A percentile compares a stretch with the other conserved stretches of the same genome.
phyloP scores from a whole-genome alignment of 1,140 invertebrate genomes.

The Drosophila sp. region DNA sequence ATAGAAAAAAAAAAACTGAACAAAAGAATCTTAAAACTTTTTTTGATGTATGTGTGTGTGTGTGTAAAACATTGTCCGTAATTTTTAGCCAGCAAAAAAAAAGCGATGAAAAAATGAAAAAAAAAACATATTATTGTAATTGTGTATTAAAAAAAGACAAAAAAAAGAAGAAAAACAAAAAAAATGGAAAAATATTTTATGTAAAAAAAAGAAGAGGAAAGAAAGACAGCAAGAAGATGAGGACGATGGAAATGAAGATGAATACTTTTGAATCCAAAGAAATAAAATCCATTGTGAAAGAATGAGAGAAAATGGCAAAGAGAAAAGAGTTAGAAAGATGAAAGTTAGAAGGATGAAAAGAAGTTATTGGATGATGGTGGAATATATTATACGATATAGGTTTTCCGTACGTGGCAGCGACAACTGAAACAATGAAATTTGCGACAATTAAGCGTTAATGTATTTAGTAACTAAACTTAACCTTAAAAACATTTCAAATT shows the following conservation, averaged over 20 bases:
- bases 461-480: constrained; percentile 53
- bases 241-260: not conserved
- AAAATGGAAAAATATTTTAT: constrained; percentile 71
- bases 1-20: constrained; percentile 3
- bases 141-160: constrained; percentile 43
- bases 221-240: constrained; percentile 9
- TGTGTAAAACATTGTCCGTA: constrained; percentile 72
- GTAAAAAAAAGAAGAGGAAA: constrained; percentile 40
- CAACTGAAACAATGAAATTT: constrained; percentile 78
- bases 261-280: not conserved
- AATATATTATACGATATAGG: constrained; percentile 8
- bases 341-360: constrained; percentile 1
- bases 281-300: not conserved
- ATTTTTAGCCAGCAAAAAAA: constrained; percentile 69
- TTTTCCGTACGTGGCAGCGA: constrained; percentile 54
- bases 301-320: not conserved
- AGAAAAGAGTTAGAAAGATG: not conserved
- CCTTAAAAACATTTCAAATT: constrained; percentile 32
- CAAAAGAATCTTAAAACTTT: constrained; percentile 32
- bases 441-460: constrained; percentile 75
- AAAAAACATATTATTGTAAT: constrained; percentile 50
- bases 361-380: constrained; percentile 26
- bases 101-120: constrained; percentile 24
- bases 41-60: constrained; percentile 61
- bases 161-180: constrained; percentile 20